Base-by-base conservation (phyloP, 2,888 invertebrate genomes). In the Pachydiplax longipennis region DNA sequence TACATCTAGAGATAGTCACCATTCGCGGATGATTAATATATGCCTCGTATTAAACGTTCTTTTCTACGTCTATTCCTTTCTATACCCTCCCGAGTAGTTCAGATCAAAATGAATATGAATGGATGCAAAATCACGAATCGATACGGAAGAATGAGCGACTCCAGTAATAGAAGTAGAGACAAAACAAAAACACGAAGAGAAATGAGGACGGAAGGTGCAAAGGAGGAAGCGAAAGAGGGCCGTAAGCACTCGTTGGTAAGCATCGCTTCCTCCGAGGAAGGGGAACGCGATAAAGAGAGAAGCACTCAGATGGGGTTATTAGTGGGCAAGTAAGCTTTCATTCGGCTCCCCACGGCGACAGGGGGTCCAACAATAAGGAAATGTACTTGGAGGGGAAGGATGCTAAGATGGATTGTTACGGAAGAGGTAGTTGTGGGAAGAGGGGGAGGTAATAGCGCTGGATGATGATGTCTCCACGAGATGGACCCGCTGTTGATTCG, bases 351-450 rank as follows among this genome's bases (percentile, higher is more conserved):
- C 81, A 44, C 82, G 73, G 73, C 73, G 73, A 73, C 73, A n/a
- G 65, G n/a, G n/a, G n/a, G n/a, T 22, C 40, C n/a, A 48, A 82
- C 82, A 82, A 82, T 82, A 44, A 82, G 82, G 44, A 82, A 82
- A 82, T 48, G 81, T 81, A 81, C 44, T 81, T 81, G 15, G 82
- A 48, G 44, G 82, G 82, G 25, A n/a, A 37, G 37, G 37, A 37
- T 35, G 37, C n/a, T 40, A 40, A 81, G 81, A 81, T 81, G 81
- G 81, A 81, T 81, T 81, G 81, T 37, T 25, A 25, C 13, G 81
- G 35, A 44, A n/a, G 48, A 6, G 82, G 82, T n/a, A 40, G 40
- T n/a, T 40, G 18, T 37, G 35, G 81, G 18, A 3, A n/a, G 40
- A 40, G 81, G 13, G 81, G 81, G 82, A 0, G 82, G 82, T 80